Evolutionary conservation across 1,140 invertebrate genomes (phyloP), one percentile per base, ranked within the genome.

Genomic region (Myzus persicae): DNA sequence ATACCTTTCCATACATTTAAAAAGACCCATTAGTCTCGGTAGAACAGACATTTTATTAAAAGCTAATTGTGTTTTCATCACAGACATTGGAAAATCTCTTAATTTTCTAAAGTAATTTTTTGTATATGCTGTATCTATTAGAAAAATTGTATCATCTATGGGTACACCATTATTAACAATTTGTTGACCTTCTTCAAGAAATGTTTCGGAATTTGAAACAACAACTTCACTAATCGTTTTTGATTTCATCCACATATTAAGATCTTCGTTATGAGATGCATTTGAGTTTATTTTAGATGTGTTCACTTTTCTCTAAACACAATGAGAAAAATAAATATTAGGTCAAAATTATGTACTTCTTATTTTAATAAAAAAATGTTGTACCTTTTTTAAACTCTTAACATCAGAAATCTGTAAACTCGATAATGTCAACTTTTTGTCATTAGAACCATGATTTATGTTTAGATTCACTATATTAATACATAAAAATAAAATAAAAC

Each of bases 11-110:
- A 93, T 48, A 93, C 91, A 93, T 93, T 93, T 93, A 84, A 54
- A 93, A 38, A 93, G 91, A 38, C 91, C 91, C 0, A 93, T n/a
- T 48, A 82, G 9, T 93, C 31, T 93, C 54, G 91, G 91, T 2
- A 84, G 2, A 44, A 0, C 3, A 18, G 40, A 54, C 91, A 93
- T 93, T 18, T 82, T 46, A 31, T 4, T 48, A 20, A 93, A 84
- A 38, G 91, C 91, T 85, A 85, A 84, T 51, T 7, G 11, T 38
- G 91, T 93, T 54, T 93, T 93, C 91, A 93, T 51, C 8, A 85
- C 24, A 93, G 85, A 54, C 46, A 85, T 22, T 6, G 81, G 91
- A 0, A 93, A 54, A 7, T 93, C 81, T 48, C 46, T n/a, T 4
- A 85, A 6, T 31, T 85, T 40, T 93, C 54, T 93, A 8, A 11